Evolutionary conservation across 2,113 vertebrate genomes (phyloP), one percentile per base, ranked within the genome.

Genomic region (Otolemur garnettii): DNA sequence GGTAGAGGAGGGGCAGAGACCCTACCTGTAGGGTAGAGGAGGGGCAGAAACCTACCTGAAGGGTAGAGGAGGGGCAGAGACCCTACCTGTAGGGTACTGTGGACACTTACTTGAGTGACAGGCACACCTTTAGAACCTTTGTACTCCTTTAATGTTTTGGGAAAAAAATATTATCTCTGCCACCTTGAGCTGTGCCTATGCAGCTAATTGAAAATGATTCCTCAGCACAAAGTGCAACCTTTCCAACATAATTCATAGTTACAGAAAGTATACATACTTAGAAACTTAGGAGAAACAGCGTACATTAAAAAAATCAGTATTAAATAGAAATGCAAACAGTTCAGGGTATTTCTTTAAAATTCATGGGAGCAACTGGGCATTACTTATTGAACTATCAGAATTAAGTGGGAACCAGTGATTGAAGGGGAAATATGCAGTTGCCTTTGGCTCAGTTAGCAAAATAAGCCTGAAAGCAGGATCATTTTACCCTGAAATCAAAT

Each of bases 361-460:
- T n/a, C 45, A 21, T 30, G 14, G 38, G 53, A 71, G 7, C 57
- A 78, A 30, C 57, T 71, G 26, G 53, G 64, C 53, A 42, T 74
- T 30, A 62, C 22, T 88, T 87, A 57, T 8, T 55, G 59, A 42
- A 26, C 50, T 24, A 72, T 87, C 18, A 55, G 55, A 77, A 72
- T 79, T 60, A 74, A 13, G 13, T 21, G n/a, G 19, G 21, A 18
- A 64, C 69, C 2, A 50, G 74, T 30, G 86, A 77, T 71, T 71
- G 50, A 91, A 86, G 68, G 68, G 71, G 71, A 97, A 95, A 85
- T 71, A 55, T 19, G 38, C 55, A 71, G 72, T 75, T 95, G 24
- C 59, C 68, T 93, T 71, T 91, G 82, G 55, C 35, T 93, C n/a
- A 18, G 35, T 71, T 64, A 28, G 5, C 21, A 68, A 38, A 69